Percentiles rank a stretch among this genome's conserved stretches.
These are phyloP conservation scores for Penaeus japonicus DNA, from an alignment of 1,140 invertebrate species.

Conservation along the genomic window DNA sequence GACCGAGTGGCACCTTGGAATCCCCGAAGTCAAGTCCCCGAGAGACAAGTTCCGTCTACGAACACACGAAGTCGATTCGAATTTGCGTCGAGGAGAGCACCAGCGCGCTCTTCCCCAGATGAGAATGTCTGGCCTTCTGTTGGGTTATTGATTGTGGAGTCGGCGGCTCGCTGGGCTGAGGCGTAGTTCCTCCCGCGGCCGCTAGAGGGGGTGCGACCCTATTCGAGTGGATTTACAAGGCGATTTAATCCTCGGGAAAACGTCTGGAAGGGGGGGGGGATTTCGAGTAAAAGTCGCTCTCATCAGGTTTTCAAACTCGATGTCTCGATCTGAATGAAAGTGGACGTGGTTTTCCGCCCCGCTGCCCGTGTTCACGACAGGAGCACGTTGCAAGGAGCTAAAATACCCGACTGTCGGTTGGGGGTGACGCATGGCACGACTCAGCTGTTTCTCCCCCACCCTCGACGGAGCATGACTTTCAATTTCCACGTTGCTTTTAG, in stretches of 20 bases:
- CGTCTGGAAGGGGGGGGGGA: too few species aligned
- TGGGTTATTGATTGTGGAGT: slow-evolving; percentile 38
- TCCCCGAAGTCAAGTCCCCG: too few species aligned
- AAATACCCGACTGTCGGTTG: neutral
- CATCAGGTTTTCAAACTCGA: too few species aligned
- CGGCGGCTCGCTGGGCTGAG: slow-evolving; percentile 24
- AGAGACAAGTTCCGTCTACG: too few species aligned
- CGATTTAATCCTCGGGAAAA: too few species aligned
- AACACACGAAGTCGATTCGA: too few species aligned
- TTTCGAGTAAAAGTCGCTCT: too few species aligned
- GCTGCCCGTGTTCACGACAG: too few species aligned
- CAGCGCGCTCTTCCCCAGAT: slow-evolving; percentile 27
- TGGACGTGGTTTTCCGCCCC: too few species aligned
- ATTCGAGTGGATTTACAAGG: neutral
- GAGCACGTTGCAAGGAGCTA: neutral
- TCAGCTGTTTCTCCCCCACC: slow-evolving; percentile 32
- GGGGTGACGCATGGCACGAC: slow-evolving; percentile 23
- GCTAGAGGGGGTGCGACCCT: neutral
- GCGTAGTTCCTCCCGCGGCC: slow-evolving; percentile 1
- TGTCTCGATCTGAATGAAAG: too few species aligned
- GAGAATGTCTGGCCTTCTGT: slow-evolving; percentile 39
- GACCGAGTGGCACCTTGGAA: too few species aligned
- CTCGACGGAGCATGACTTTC: slow-evolving; percentile 17
- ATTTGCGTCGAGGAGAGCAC: neutral
- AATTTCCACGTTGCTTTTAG: slow-evolving; percentile 1